A percentile compares a stretch with the other conserved stretches of the same genome.
Conservation (phyloP, 2,888 invertebrate species). For the Augiades crinisus region DNA sequence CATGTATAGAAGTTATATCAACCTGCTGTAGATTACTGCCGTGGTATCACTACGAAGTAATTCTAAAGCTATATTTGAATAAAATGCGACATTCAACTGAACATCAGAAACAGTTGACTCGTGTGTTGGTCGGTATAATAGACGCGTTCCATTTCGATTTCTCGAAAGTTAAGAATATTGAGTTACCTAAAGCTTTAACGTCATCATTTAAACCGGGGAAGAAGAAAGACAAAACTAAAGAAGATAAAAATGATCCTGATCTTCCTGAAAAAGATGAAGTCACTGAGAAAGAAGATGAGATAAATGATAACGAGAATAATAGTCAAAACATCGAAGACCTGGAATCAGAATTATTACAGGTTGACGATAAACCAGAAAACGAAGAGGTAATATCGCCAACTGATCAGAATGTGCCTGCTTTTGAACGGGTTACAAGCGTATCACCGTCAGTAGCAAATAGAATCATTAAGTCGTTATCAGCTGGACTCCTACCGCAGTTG, state of each 20-base stretch:
- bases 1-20: slow-evolving; percentile 90
- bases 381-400: slow-evolving; percentile 53
- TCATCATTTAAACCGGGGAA: slow-evolving; percentile 43
- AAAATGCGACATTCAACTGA: slow-evolving; percentile 87
- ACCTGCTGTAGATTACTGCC: slow-evolving; percentile 89
- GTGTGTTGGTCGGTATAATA: slow-evolving; percentile 88
- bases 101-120: slow-evolving; percentile 91
- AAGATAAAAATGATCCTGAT: slow-evolving; percentile 8
- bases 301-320: slow-evolving; percentile 36
- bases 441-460: slow-evolving; percentile 88
- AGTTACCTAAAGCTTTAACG: slow-evolving; percentile 58
- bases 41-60: slow-evolving; percentile 94
- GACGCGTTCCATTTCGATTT: slow-evolving; percentile 97
- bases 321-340: slow-evolving; percentile 44
- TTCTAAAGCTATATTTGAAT: slow-evolving; percentile 90
- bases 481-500: slow-evolving; percentile 89
- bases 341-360: slow-evolving; percentile 56
- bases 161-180: slow-evolving; percentile 76
- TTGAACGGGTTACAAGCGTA: slow-evolving; percentile 77
- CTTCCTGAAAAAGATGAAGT: slow-evolving; percentile 26
- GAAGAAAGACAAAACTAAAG: slow-evolving; percentile 30
- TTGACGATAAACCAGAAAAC: slow-evolving; percentile 59
- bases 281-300: slow-evolving; percentile 38
- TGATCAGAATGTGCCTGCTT: slow-evolving; percentile 53
- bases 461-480: slow-evolving; percentile 86